Evolutionary conservation across 1,140 invertebrate genomes (phyloP), one percentile per base, ranked within the genome.

Genomic region (Acromyrmex echinatior): DNA sequence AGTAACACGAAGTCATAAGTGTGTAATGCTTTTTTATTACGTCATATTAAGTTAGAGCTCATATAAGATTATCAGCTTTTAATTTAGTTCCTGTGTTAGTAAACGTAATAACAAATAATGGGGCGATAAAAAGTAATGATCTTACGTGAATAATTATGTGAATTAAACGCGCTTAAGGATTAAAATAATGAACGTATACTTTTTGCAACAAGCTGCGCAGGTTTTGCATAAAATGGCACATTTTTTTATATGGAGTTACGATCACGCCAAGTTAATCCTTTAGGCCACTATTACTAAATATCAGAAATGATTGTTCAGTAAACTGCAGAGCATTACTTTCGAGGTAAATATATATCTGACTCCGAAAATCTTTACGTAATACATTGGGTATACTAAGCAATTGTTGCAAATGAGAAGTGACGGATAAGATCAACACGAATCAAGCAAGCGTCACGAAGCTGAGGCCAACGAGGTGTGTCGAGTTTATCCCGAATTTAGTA

Each of bases 371-470:
- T 62, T 49, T 35, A 74, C 53, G 28, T 60, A 14, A 60, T 45
- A 45, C 21, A 18, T 60, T 39, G 25, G 21, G 39, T 18, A 45
- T 31, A n/a, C 18, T 39, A 73, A 73, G 35, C 21, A 60, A 82
- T 82, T 18, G 56, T n/a, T 31, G 68, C 68, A 49, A 73, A 45
- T 18, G 77, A 79, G 58, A 66, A 73, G 45, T 53, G 65, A 70
- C 68, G 25, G 25, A 74, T 58, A 73, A 82, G 66, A 82, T 62
- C 66, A 62, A 82, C 68, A 60, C 21, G 53, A 74, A 49, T 82
- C 53, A 16, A 0, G 53, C 53, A 12, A 82, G 70, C 53, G 53
- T 73, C 53, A 81, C 49, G 65, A 82, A 74, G 51, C 25, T 45
- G 39, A 53, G 63, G n/a, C 66, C 16, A 16, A 25, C 68, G 35